Percentiles rank a stretch among this genome's conserved stretches.
phyloP scores from a whole-genome alignment of 2,888 invertebrate genomes.

The Lasioglossum leucozonium region DNA sequence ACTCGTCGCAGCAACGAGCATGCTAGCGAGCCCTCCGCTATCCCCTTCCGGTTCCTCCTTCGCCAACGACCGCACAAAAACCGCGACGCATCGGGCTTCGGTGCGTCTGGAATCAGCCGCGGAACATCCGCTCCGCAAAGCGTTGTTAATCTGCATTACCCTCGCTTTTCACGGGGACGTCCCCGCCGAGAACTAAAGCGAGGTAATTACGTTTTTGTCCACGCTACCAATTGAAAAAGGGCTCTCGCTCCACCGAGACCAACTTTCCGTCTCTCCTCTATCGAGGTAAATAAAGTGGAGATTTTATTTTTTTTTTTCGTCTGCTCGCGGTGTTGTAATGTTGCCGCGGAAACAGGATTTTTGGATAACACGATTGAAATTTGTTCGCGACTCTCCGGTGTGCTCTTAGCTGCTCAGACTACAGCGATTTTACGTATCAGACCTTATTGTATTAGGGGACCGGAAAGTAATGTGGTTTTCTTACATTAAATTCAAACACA shows the following conservation, averaged over 20 bases:
- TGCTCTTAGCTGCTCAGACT: background rate
- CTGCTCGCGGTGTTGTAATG: background rate
- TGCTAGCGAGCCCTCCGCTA: background rate
- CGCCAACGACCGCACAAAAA: constrained; percentile 13
- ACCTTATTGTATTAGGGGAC: too few species aligned
- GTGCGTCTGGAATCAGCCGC: constrained; percentile 20
- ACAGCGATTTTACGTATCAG: background rate
- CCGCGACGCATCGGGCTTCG: constrained; percentile 12
- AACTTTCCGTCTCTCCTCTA: background rate
- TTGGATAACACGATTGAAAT: background rate
- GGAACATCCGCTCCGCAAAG: constrained; percentile 19
- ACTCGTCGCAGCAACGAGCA: constrained; percentile 31
- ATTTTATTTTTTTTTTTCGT: background rate
- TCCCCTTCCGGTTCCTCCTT: background rate
- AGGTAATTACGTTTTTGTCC: constrained; percentile 34
- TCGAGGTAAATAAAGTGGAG: background rate
- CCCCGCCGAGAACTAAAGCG: constrained; percentile 15
- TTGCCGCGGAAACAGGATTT: background rate
- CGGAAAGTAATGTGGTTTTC: too few species aligned
- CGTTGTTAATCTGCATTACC: constrained; percentile 31
- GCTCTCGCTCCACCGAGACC: constrained; percentile 15
- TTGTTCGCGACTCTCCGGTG: background rate
- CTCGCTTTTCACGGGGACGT: background rate
- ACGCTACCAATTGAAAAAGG: background rate
- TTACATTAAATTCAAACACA: too few species aligned